Conservation (phyloP, 2,113 vertebrate species). For the Tragulus kanchil region DNA sequence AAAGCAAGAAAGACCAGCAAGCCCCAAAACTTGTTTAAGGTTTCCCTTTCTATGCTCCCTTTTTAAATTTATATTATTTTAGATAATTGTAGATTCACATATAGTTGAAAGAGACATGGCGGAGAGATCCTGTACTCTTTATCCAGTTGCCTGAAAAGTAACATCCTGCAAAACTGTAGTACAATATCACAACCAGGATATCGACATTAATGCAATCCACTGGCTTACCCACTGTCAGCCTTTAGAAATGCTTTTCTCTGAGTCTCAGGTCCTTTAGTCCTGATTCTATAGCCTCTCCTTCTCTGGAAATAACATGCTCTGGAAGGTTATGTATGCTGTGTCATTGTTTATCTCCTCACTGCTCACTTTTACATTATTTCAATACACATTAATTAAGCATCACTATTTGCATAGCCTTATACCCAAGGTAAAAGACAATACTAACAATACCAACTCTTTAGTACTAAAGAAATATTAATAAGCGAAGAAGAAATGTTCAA, state of each 20-base stretch:
- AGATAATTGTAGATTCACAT: not conserved
- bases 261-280: not conserved
- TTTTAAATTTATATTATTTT: not conserved
- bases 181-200: not conserved
- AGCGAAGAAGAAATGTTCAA: not conserved
- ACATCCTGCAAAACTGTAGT: not conserved
- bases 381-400: not conserved
- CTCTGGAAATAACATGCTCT: not conserved
- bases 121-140: not conserved
- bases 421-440: not conserved
- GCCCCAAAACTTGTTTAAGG: not conserved
- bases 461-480: not conserved
- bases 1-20: not conserved
- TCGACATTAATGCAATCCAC: not conserved
- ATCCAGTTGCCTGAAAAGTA: not conserved
- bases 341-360: not conserved
- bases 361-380: conserved; percentile 19
- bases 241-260: not conserved
- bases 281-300: not conserved
- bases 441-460: not conserved
- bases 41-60: not conserved
- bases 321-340: not conserved
- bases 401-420: not conserved
- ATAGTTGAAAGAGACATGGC: not conserved
- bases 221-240: too few relatives aligned